Evolutionary conservation across 2,113 vertebrate species (phyloP).

Genomic region (Pheucticus melanocephalus): DNA sequence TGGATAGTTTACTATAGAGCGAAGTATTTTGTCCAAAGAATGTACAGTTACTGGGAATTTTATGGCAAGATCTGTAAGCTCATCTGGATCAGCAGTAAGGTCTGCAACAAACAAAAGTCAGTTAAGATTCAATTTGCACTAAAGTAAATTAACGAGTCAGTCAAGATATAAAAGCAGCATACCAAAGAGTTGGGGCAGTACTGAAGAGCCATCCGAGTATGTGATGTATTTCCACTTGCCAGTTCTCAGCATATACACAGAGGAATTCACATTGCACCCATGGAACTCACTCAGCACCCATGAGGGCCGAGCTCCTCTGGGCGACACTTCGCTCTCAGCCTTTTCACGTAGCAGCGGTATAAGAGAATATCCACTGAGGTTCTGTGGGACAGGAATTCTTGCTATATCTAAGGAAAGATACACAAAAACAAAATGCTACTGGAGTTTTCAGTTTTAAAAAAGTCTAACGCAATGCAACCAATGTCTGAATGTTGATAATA

Average conservation of each 20-base stretch:
- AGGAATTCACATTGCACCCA: slow-evolving; percentile 91
- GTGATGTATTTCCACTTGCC: slow-evolving; percentile 89
- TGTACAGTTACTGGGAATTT: slow-evolving; percentile 72
- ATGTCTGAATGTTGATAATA: neutral
- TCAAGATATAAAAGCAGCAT: neutral
- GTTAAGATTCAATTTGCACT: neutral
- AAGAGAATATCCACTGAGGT: slow-evolving; percentile 87
- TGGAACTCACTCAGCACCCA: slow-evolving; percentile 96
- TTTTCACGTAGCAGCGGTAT: slow-evolving; percentile 69
- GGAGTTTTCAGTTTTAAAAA: neutral
- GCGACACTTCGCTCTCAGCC: neutral
- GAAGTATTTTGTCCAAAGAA: slow-evolving; percentile 82
- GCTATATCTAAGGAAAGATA: slow-evolving; percentile 81
- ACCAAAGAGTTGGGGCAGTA: slow-evolving; percentile 90
- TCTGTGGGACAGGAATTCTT: slow-evolving; percentile 68
- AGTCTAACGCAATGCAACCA: neutral
- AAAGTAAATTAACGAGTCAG: neutral
- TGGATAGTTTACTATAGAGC: slow-evolving; percentile 84
- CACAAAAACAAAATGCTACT: neutral
- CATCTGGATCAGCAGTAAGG: slow-evolving; percentile 83
- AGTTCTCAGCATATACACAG: slow-evolving; percentile 90
- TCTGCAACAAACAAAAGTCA: slow-evolving; percentile 74
- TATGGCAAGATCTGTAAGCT: slow-evolving; percentile 83
- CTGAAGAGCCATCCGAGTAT: slow-evolving; percentile 82
- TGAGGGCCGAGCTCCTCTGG: slow-evolving; percentile 48